Percentiles rank a stretch among this genome's conserved stretches.
Evolutionary conservation across 2,888 invertebrate genomes (phyloP).

Genomic region (Drosophila sordidula): DNA sequence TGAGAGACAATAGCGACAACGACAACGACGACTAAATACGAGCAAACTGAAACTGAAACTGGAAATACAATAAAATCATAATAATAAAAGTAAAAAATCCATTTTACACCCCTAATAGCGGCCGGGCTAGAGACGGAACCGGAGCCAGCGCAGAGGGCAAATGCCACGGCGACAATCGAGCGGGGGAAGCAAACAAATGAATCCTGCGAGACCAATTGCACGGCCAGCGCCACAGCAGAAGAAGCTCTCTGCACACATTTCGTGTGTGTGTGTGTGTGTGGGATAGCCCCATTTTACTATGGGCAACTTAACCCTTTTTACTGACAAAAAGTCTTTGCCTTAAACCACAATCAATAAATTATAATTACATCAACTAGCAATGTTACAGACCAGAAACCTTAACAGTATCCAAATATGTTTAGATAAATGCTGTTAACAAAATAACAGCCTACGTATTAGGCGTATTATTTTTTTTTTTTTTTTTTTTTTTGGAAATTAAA

Average conservation of each 20-base stretch:
- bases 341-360: no score
- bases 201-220: constrained; percentile 81
- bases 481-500: no score
- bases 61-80: constrained; percentile 80
- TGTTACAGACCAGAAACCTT: no score
- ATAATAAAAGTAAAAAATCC: constrained; percentile 81
- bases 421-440: no score
- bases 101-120: constrained; percentile 81
- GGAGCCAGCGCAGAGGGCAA: constrained; percentile 40
- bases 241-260: constrained; percentile 37
- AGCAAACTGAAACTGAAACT: constrained; percentile 59
- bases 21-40: constrained; percentile 50
- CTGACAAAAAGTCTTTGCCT: no score
- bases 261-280: constrained; percentile 23
- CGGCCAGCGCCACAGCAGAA: constrained; percentile 38
- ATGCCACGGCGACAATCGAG: constrained; percentile 55
- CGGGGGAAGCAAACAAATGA: constrained; percentile 61
- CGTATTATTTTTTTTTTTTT: no score
- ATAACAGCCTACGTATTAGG: no score
- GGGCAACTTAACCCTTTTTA: no score
- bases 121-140: neutral
- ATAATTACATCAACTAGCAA: no score
- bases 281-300: neutral
- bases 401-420: no score
- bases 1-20: constrained; percentile 53